These are phyloP conservation scores for Spermophilus dauricus DNA, from an alignment of 2,113 vertebrate genomes.

Conservation along the genomic window DNA sequence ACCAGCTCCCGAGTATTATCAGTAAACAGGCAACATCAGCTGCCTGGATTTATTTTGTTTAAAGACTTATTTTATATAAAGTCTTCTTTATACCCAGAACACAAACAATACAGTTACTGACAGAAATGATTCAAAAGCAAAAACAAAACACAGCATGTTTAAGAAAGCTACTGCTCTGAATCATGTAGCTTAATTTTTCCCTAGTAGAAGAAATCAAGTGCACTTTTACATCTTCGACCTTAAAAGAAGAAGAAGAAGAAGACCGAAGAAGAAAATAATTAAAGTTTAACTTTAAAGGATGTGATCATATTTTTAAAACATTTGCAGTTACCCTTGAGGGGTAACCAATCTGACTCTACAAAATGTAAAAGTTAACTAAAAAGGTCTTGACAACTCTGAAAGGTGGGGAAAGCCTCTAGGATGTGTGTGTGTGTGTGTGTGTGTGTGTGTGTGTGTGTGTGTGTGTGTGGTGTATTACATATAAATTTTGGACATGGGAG, in stretches of 20 bases:
- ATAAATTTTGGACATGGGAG: not conserved
- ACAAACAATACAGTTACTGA: conserved; percentile 41
- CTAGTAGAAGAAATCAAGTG: conserved; percentile 54
- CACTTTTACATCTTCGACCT: conserved; percentile 31
- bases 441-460: not conserved
- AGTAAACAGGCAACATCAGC: conserved; percentile 64
- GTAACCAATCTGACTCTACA: conserved; percentile 21
- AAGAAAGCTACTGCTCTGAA: conserved; percentile 46
- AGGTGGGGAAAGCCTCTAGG: not conserved
- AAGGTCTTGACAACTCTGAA: conserved; percentile 51
- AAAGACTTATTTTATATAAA: conserved; percentile 74
- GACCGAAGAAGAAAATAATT: not conserved
- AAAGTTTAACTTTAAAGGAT: conserved; percentile 47
- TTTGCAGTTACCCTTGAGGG: conserved; percentile 6
- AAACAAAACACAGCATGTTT: conserved; percentile 20
- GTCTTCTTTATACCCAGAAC: conserved; percentile 65
- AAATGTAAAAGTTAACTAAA: conserved; percentile 63
- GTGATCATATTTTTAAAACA: conserved; percentile 29
- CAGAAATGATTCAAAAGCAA: conserved; percentile 24
- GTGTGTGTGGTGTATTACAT: not conserved
- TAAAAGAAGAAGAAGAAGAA: not conserved
- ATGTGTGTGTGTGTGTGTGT: no score
- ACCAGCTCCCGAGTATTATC: conserved; percentile 60
- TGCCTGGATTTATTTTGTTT: conserved; percentile 77
- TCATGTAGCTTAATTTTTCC: not conserved